Evolutionary conservation across 1,140 invertebrate species (phyloP).

Genomic region (Sycophaga agraensis): DNA sequence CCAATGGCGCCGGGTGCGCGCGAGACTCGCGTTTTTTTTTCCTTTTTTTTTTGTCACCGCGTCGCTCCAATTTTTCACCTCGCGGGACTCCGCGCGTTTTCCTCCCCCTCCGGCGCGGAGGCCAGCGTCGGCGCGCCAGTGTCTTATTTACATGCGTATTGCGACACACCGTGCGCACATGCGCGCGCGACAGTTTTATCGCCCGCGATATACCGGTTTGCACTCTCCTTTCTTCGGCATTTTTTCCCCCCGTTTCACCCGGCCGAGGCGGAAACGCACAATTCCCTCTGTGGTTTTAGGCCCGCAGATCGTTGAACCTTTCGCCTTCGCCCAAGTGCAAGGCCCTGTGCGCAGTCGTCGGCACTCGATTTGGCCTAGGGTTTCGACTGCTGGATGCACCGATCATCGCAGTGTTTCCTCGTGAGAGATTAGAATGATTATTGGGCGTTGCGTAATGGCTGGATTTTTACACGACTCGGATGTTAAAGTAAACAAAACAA

Average conservation of each 20-base stretch:
- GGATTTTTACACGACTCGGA: too few relatives aligned
- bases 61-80: background rate
- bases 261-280: background rate
- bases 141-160: slow-evolving; percentile 25
- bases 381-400: too few relatives aligned
- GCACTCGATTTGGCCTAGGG: too few relatives aligned
- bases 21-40: background rate
- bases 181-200: slow-evolving; percentile 2
- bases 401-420: too few relatives aligned
- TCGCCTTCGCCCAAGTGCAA: too few relatives aligned
- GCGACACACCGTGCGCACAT: slow-evolving; percentile 19
- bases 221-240: too few relatives aligned
- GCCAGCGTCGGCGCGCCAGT: background rate
- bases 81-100: background rate
- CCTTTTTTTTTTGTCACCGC: background rate
- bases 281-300: background rate
- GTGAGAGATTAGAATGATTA: too few relatives aligned
- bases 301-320: too few relatives aligned
- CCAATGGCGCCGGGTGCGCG: background rate
- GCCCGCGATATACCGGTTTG: background rate
- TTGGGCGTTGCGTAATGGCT: too few relatives aligned
- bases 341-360: too few relatives aligned
- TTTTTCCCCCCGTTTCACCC: background rate
- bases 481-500: too few relatives aligned
- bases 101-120: background rate